Evolutionary conservation across 2,113 vertebrate species (phyloP).

Genomic region (Saccopteryx leptura): DNA sequence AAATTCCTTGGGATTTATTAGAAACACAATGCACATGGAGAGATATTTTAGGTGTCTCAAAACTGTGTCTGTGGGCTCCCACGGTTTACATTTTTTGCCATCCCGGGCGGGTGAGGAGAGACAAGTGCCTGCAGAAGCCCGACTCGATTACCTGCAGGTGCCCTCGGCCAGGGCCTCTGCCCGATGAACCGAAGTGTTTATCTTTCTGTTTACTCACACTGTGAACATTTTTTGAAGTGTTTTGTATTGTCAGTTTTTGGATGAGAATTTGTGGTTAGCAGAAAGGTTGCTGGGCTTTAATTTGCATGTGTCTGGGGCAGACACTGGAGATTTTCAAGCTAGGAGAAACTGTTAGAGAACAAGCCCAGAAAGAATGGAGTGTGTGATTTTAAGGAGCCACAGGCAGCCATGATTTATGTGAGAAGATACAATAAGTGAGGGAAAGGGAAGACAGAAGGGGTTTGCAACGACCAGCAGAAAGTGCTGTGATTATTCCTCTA

Average conservation of each 20-base stretch:
- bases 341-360: slow-evolving; percentile 24
- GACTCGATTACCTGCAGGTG: background rate
- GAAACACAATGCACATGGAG: background rate
- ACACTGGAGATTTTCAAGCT: background rate
- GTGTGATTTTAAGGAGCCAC: background rate
- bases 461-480: background rate
- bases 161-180: background rate
- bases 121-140: too few relatives aligned
- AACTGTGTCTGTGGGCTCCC: background rate
- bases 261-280: slow-evolving; percentile 3
- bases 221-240: background rate
- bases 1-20: background rate
- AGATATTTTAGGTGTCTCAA: background rate
- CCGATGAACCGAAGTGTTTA: accelerated
- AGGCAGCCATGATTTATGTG: background rate
- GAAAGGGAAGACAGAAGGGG: background rate
- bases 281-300: background rate
- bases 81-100: background rate
- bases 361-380: background rate
- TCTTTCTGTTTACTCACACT: background rate
- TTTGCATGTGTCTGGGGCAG: background rate
- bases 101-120: background rate
- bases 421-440: background rate
- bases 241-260: background rate
- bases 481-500: background rate